A percentile compares a stretch with the other conserved stretches of the same genome.
Evolutionary conservation across 2,797 vertebrate genomes (phyloP).

Genomic region (Clarias platycephalus): DNA sequence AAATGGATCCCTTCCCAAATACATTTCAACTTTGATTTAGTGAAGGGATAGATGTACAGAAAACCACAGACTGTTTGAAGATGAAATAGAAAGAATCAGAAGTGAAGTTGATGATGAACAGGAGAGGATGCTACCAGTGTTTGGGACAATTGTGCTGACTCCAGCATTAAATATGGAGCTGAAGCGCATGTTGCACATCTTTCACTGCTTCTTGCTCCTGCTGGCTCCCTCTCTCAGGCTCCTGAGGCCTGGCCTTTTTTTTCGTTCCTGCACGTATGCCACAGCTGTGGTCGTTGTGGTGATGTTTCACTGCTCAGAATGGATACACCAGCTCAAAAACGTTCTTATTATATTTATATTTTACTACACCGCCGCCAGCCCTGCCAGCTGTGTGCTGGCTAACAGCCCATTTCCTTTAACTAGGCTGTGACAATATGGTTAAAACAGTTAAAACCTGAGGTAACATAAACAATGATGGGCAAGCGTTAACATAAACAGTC

Average conservation of each 20-base stretch:
- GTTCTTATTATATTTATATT: constrained; percentile 88
- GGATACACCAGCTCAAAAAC: constrained; percentile 86
- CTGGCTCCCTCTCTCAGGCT: constrained; percentile 60
- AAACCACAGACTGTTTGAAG: not conserved
- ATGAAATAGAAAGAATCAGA: not conserved
- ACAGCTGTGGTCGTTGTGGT: constrained; percentile 81
- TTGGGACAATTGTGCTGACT: constrained; percentile 24
- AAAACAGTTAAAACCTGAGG: constrained; percentile 61
- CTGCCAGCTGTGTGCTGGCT: constrained; percentile 73
- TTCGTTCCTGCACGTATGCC: constrained; percentile 73
- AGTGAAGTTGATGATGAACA: not conserved
- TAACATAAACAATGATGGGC: constrained; percentile 60
- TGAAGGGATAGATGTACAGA: not conserved
- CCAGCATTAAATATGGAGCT: constrained; percentile 44
- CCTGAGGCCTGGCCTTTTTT: constrained; percentile 51
- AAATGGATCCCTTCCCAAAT: not conserved
- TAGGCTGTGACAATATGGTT: constrained; percentile 70
- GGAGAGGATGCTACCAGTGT: constrained; percentile 4
- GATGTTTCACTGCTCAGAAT: constrained; percentile 87
- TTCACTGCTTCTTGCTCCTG: constrained; percentile 49
- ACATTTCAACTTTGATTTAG: not conserved
- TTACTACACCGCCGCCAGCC: constrained; percentile 80
- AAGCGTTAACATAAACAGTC: constrained; percentile 49
- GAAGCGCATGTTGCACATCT: constrained; percentile 41
- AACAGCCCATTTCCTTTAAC: constrained; percentile 62